Base-by-base conservation (phyloP, 2,797 vertebrate genomes). In the Oryzias sinensis region DNA sequence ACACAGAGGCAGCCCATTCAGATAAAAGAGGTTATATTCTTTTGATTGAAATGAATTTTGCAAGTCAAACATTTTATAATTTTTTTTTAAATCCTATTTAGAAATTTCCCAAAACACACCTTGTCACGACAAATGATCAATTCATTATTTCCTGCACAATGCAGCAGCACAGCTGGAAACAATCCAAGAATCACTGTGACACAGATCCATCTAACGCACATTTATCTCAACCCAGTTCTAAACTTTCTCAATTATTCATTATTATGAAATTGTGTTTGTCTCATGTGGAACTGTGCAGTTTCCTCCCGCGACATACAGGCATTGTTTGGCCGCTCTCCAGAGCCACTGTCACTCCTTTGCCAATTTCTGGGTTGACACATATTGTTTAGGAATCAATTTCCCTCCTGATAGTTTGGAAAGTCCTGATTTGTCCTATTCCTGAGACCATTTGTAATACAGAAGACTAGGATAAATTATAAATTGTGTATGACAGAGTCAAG, bases 191-290 rank as follows among this genome's bases (percentile, higher is more conserved):
- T 81, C 69, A 77, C 72, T 63, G 58, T 87, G 88, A 88, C 87
- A 90, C 83, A 90, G 82, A 87, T 89, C 87, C 82, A 83, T 76
- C 79, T 76, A 79, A 82, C 71, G 43, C 80, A 77, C 83, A 74
- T 74, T 77, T 72, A 81, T 86, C 77, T 56, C 87, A 88, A 83
- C 87, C 85, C 78, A 88, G 81, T 89, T 90, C 81, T 80, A 84
- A 90, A 86, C 85, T 88, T 86, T 89, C 82, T 93, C 87, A 92
- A 93, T 93, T 91, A 93, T 93, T 93, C 90, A 93, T 91, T 88
- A 88, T 87, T 89, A 85, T 87, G 85, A 91, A 91, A 92, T 93
- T 91, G 89, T 90, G 87, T 90, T 91, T 89, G 90, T 91, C 89
- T 91, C 88, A 89, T 90, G 88, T 90, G 90, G 88, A 91, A 90